Base-by-base conservation (phyloP, 1,140 invertebrate genomes). In the Pogonomyrmex barbatus region DNA sequence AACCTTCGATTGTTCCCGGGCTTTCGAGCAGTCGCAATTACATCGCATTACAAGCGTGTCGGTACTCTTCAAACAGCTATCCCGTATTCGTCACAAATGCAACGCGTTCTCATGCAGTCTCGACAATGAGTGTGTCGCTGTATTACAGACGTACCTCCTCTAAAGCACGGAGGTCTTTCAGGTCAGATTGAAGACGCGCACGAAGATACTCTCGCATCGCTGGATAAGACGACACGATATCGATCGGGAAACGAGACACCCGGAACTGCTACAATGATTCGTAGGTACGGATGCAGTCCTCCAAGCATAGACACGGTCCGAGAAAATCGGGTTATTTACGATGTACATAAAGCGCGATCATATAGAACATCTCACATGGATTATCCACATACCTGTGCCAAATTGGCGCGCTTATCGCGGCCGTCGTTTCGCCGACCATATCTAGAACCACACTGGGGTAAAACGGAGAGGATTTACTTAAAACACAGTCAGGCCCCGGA, bases 401-500 rank as follows among this genome's bases (percentile, higher is more conserved):
- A 60, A 71, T 60, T 73, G 56, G 73, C 84, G 58, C 79, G 90
- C 85, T 92, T 92, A 91, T 93, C 87, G 84, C 76, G 42, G 17
- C 65, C 75, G 70, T 86, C 81, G 68, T 65, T 65, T 73, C 75
- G 68, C 58, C 56, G 58, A 30, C 36, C 6, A 5, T 75, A 67
- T n/a, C 56, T 45, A 45, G 52, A 62, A 88, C 88, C 75, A 58
- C 87, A 89, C 90, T 88, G 84, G 88, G 89, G 88, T 86, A 90
- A 90, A 89, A 56, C 86, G 52, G 71, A 79, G 85, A 86, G 90
- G 91, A 93, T 93, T 94, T 92, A 86, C 75, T 73, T 90, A 76
- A 85, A 87, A 86, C 88, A 85, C 24, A 68, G 87, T 90, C 88
- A 91, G 86, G 77, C 84, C 52, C 65, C 81, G 24, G 24, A 78